Conservation (phyloP, 2,113 vertebrate genomes). For the Tinamus guttatus region DNA sequence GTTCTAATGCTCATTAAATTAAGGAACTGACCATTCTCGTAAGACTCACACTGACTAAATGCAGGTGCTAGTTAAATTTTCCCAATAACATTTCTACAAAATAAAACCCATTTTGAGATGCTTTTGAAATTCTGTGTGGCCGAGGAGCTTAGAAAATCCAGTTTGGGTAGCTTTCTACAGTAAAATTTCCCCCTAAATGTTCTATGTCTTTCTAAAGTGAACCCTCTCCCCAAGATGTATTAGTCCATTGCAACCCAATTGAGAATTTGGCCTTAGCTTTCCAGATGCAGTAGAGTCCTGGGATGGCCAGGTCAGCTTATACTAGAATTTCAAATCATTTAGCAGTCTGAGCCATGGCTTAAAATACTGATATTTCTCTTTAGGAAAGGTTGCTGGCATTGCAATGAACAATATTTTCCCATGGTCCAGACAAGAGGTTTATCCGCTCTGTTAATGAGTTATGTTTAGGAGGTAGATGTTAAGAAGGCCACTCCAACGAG, state of each 20-base stretch:
- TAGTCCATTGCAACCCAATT: not conserved
- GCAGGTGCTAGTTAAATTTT: slow-evolving; percentile 56
- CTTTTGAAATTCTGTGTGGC: slow-evolving; percentile 39
- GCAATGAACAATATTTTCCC: not conserved
- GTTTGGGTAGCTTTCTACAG: not conserved
- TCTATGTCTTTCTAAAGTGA: not conserved
- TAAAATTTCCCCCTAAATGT: not conserved
- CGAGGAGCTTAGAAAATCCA: not conserved
- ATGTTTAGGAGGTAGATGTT: not conserved
- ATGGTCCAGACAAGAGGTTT: not conserved
- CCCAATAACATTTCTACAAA: slow-evolving; percentile 47
- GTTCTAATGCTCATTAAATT: slow-evolving; percentile 68
- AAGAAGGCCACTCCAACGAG: not conserved
- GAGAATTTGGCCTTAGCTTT: slow-evolving; percentile 12
- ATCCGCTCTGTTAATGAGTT: not conserved
- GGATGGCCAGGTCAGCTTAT: not conserved
- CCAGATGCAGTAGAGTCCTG: not conserved
- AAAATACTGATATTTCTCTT: not conserved
- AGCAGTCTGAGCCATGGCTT: not conserved
- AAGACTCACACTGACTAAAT: slow-evolving; percentile 62
- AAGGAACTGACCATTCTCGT: slow-evolving; percentile 51
- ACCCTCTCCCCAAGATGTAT: no score
- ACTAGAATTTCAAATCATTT: not conserved
- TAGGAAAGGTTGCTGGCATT: fast-evolving
- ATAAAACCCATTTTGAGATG: slow-evolving; percentile 15